Evolutionary conservation across 2,113 vertebrate species (phyloP), one percentile per base, ranked within the genome.

Genomic region (Steatornis caripensis): DNA sequence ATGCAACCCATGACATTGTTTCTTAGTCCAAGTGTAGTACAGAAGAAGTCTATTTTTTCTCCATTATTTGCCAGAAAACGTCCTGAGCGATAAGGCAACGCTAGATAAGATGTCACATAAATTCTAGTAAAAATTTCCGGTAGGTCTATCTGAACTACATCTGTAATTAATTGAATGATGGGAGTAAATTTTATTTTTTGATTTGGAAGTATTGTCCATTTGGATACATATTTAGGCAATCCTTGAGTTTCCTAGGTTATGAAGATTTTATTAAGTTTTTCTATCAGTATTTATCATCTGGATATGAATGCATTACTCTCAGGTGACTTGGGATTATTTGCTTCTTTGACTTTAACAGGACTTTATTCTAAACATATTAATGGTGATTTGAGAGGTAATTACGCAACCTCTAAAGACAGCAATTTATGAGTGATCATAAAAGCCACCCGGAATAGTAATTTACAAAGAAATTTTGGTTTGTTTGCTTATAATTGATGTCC

Each of bases 1-100:
- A 21, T 27, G 23, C 7, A 74, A 22, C 10, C n/a, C 24, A 18
- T 2, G 2, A 51, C 29, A 17, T 1, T n/a, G 5, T 34, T 68
- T 46, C 1, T 13, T 65, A 19, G 15, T 43, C 22, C 27, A 48
- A 62, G 15, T 0, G 0, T 20, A 18, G 48, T 41, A 46, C 17
- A 65, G 43, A 45, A 78, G 4, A 8, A 1, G 4, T 43, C 17
- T 70, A 1, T 11, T 39, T 1, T 27, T 5, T 27, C 14, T 36
- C 36, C 29, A 6, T 58, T 41, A 16, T 26, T 62, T 70, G 22
- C 30, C 30, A 62, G 32, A 80, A 60, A 88, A 9, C 5, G 16
- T 10, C 15, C 26, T 22, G 37, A 69, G 34, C 85, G 61, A n/a
- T 48, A 18, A 79, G 55, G 6, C 12, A 43, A 6, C 4, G 3